Conservation (phyloP, 2,888 invertebrate species). For the Phorcus lineatus region DNA sequence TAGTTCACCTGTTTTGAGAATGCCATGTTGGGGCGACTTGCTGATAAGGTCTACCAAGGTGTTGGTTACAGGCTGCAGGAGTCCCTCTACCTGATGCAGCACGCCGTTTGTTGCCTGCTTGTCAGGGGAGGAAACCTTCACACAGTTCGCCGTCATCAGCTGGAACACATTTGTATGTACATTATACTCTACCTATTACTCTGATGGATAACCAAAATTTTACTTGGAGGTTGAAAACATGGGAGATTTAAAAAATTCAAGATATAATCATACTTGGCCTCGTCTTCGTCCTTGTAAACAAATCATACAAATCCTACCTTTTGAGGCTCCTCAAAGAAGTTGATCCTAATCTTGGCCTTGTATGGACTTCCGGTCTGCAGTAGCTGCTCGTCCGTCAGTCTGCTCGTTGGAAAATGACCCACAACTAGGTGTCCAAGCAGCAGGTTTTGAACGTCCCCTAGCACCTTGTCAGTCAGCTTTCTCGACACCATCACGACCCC, state of each 20-base stretch:
- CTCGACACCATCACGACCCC: slow-evolving; percentile 54
- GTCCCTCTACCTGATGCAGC: slow-evolving; percentile 81
- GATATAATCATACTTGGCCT: no score
- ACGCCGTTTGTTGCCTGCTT: slow-evolving; percentile 82
- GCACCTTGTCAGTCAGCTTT: slow-evolving; percentile 44
- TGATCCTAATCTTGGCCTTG: slow-evolving; percentile 79
- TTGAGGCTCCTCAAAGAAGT: slow-evolving; percentile 78
- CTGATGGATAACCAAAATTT: no score
- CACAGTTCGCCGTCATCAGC: slow-evolving; percentile 83
- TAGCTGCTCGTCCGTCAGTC: slow-evolving; percentile 78
- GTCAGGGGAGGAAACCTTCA: slow-evolving; percentile 80
- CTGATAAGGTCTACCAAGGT: slow-evolving; percentile 80
- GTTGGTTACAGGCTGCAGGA: slow-evolving; percentile 78
- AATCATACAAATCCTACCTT: slow-evolving; percentile 67
- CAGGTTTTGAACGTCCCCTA: slow-evolving; percentile 76
- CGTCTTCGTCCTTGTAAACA: no score
- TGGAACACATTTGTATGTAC: slow-evolving; percentile 29
- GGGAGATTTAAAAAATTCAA: no score
- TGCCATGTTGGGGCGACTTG: slow-evolving; percentile 80
- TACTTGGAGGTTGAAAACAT: no score
- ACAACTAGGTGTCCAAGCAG: slow-evolving; percentile 80
- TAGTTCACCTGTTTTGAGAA: slow-evolving; percentile 77
- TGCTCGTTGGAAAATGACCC: slow-evolving; percentile 79
- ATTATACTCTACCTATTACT: no score
- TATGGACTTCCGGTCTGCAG: slow-evolving; percentile 68